Evolutionary conservation across 2,888 invertebrate species (phyloP).

Genomic region (Aspidiotus destructor): DNA sequence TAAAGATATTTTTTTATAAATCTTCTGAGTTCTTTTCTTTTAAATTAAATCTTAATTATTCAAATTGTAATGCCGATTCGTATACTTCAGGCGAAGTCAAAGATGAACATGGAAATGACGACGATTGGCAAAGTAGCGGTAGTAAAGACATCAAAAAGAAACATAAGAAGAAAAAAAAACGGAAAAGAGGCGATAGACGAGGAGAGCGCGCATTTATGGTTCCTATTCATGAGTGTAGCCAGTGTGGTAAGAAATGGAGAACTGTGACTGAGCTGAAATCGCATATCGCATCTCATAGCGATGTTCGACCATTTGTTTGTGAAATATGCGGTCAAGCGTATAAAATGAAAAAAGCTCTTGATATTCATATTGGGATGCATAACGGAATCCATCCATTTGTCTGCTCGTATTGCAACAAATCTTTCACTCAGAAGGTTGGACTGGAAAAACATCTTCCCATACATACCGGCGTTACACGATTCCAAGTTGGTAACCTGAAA

Average conservation of each 20-base stretch:
- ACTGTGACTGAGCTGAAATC: conserved; percentile 36
- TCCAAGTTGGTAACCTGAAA: conserved; percentile 28
- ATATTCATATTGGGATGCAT: conserved; percentile 37
- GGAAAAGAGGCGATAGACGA: conserved; percentile 31
- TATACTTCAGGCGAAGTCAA: neutral
- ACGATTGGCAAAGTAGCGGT: conserved; percentile 32
- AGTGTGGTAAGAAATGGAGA: conserved; percentile 36
- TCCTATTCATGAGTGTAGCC: conserved; percentile 35
- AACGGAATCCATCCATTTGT: conserved; percentile 37
- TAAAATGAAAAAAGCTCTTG: conserved; percentile 36
- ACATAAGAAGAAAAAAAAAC: conserved; percentile 28
- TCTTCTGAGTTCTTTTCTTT: neutral
- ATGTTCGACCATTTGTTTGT: conserved; percentile 35
- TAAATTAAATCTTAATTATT: neutral
- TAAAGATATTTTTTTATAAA: no score
- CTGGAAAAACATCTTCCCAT: conserved; percentile 36
- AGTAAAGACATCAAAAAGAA: conserved; percentile 30
- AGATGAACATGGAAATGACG: conserved; percentile 2
- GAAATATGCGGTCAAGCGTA: conserved; percentile 36
- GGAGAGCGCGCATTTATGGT: conserved; percentile 36
- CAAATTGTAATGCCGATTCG: neutral
- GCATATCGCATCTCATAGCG: conserved; percentile 35
- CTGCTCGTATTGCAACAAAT: conserved; percentile 36
- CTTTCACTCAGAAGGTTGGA: conserved; percentile 36
- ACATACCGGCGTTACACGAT: conserved; percentile 36